Evolutionary conservation across 1,140 invertebrate genomes (phyloP), one percentile per base, ranked within the genome.

Genomic region (Drosophila insularis): DNA sequence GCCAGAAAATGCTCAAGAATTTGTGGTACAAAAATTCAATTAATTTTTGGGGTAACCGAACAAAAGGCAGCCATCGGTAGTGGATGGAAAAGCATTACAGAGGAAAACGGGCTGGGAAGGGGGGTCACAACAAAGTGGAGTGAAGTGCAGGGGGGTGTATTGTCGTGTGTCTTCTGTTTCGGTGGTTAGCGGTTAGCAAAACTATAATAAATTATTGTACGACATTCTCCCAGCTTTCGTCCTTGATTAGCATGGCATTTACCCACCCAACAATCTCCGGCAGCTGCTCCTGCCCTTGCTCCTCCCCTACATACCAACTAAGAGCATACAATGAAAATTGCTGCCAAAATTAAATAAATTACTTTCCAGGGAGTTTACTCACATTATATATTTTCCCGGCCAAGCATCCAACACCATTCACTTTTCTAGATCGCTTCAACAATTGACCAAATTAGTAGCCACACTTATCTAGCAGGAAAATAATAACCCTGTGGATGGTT

Each of bases 11-110:
- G 68, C 68, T 87, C 73, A 74, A 87, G 82, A 87, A 89, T 82
- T 87, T 87, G 84, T 80, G 84, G 84, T 89, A 87, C 82, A 87
- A 87, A 87, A 87, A 87, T 87, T 87, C 82, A 87, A 87, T 87
- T 87, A 87, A 87, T 87, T 89, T 87, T 79, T 63, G 63, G 66
- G 75, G 61, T 37, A 73, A 66, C 46, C 59, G 63, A 37, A 67
- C 43, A 70, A 73, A 69, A 65, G 62, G 62, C 23, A 54, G 19
- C 4, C n/a, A 53, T 17, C 19, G 53, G 31, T 14, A 37, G 4
- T 17, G 27, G 27, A 27, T 27, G 27, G 27, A 27, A 27, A 27
- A 27, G 27, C 27, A 19, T 27, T 1, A 14, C 5, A 32, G 11
- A 13, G 7, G 55, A 21, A 14, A 5, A 6, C 14, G 6, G 14